Conservation (phyloP, 2,113 vertebrate species). For the Typhlomys cinereus region DNA sequence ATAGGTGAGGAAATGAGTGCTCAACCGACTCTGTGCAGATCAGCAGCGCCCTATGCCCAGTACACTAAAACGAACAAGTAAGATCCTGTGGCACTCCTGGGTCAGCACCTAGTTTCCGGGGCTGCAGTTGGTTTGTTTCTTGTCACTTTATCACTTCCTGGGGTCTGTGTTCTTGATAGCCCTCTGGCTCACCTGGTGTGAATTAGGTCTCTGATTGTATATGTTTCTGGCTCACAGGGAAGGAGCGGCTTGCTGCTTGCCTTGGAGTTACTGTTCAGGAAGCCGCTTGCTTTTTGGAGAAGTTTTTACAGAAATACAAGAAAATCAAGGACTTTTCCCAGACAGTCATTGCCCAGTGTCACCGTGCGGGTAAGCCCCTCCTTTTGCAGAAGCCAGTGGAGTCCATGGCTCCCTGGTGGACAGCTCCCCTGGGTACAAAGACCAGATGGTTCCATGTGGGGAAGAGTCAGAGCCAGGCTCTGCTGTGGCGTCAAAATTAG, state of each 20-base stretch:
- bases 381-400: fast-evolving
- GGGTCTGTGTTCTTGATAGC: fast-evolving
- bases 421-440: not conserved
- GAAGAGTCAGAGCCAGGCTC: not conserved
- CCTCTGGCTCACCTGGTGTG: not conserved
- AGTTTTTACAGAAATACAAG: slow-evolving; percentile 92
- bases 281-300: slow-evolving; percentile 91
- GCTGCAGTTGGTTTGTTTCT: not conserved
- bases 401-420: not conserved
- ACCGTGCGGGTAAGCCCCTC: slow-evolving; percentile 85
- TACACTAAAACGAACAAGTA: not conserved
- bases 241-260: slow-evolving; percentile 90
- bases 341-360: slow-evolving; percentile 88
- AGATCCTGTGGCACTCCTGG: not conserved
- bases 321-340: slow-evolving; percentile 91
- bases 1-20: not conserved
- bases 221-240: slow-evolving; percentile 83
- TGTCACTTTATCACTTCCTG: fast-evolving
- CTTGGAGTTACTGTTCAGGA: slow-evolving; percentile 88
- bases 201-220: not conserved
- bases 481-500: not conserved
- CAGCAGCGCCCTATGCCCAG: not conserved
- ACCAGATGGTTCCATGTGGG: not conserved
- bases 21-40: not conserved
- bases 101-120: fast-evolving